phyloP scores from a whole-genome alignment of 2,888 invertebrate species.

The Eupithecia insigniata region DNA sequence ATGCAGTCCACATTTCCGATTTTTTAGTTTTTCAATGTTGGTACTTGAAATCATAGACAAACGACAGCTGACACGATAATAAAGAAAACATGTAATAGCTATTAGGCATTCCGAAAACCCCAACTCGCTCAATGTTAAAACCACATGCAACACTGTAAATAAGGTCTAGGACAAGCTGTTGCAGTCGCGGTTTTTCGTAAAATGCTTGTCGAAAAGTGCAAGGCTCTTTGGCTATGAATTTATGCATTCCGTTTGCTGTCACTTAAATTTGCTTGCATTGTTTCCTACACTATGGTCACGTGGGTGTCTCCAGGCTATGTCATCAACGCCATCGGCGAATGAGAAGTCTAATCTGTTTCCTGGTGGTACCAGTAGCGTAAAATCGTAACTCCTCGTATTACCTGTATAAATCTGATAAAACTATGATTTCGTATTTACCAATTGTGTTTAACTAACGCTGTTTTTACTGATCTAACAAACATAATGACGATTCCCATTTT shows the following conservation, averaged over 20 bases:
- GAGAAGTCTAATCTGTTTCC: no score
- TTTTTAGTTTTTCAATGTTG: background rate
- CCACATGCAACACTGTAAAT: background rate
- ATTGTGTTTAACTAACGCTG: no score
- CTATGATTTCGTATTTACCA: no score
- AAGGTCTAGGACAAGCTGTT: background rate
- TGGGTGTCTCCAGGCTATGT: no score
- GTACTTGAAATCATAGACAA: background rate
- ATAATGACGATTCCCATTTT: no score
- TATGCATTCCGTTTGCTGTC: background rate
- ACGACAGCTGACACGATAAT: background rate
- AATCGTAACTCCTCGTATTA: no score
- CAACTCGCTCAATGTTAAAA: conserved; percentile 5
- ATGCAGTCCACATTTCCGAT: background rate
- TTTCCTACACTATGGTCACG: no score
- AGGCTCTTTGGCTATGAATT: background rate
- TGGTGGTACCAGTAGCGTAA: no score
- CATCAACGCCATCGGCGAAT: no score
- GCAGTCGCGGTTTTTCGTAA: background rate
- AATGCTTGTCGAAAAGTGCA: conserved; percentile 1
- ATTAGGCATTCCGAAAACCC: conserved; percentile 2
- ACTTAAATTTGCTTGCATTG: background rate
- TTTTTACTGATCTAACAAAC: no score
- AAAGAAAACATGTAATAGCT: background rate
- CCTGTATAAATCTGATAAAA: no score